Conservation (phyloP, 2,888 invertebrate species). For the Caradrina kadenii region DNA sequence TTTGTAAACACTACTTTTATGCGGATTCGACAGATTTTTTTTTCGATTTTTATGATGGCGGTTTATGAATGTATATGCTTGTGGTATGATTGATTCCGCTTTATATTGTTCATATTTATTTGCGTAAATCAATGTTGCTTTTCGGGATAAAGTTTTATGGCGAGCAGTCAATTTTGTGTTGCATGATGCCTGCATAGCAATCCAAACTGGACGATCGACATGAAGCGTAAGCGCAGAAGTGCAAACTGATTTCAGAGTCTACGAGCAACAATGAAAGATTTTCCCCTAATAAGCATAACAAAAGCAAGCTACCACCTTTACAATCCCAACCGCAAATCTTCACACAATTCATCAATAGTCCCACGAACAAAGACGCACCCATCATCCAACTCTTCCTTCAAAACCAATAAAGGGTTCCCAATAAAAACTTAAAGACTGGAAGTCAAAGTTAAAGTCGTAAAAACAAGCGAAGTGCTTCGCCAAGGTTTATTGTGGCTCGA, state of each 20-base stretch:
- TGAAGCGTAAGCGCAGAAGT: neutral
- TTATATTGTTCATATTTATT: slow-evolving; percentile 57
- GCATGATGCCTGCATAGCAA: neutral
- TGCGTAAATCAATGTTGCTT: slow-evolving; percentile 46
- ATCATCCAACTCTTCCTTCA: slow-evolving; percentile 49
- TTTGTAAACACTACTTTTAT: slow-evolving; percentile 87
- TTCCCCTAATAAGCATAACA: slow-evolving; percentile 21
- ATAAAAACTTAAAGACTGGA: slow-evolving; percentile 79
- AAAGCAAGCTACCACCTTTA: slow-evolving; percentile 15
- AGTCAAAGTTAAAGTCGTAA: slow-evolving; percentile 68
- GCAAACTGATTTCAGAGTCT: neutral
- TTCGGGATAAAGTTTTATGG: slow-evolving; percentile 31
- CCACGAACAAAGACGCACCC: slow-evolving; percentile 27
- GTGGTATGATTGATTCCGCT: slow-evolving; percentile 65
- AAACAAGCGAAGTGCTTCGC: slow-evolving; percentile 61
- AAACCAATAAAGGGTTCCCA: slow-evolving; percentile 76
- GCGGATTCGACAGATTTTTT: slow-evolving; percentile 80
- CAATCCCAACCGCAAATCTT: slow-evolving; percentile 37
- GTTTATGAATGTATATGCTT: slow-evolving; percentile 73
- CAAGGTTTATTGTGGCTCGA: slow-evolving; percentile 69
- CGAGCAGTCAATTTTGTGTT: neutral
- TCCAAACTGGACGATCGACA: neutral
- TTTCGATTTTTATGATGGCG: slow-evolving; percentile 71
- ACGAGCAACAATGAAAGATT: neutral
- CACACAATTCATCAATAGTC: slow-evolving; percentile 34